Evolutionary conservation across 2,113 vertebrate genomes (phyloP).

Genomic region (Syrrhaptes paradoxus): DNA sequence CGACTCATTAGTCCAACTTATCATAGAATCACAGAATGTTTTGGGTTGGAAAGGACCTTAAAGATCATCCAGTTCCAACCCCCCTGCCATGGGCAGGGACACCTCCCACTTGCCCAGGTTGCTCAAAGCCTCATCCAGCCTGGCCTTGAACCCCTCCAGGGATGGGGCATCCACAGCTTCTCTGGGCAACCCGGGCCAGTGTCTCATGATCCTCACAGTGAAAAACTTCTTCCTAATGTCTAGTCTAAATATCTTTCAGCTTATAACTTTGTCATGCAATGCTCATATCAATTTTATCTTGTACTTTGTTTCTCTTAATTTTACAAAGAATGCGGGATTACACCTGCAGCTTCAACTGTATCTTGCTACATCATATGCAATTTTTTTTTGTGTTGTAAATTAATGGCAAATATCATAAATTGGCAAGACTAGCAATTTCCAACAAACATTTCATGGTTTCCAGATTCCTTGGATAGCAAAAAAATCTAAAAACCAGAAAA

Average conservation of each 20-base stretch:
- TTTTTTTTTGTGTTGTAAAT: neutral
- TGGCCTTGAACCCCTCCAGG: too few relatives aligned
- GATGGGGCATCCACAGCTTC: too few relatives aligned
- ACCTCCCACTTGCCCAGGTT: too few relatives aligned
- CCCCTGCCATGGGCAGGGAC: too few relatives aligned
- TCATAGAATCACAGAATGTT: too few relatives aligned
- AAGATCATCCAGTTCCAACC: too few relatives aligned
- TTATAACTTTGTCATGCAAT: neutral
- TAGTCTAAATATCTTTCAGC: too few relatives aligned
- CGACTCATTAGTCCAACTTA: neutral
- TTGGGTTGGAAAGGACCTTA: too few relatives aligned
- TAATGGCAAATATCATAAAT: neutral
- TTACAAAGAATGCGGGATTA: neutral
- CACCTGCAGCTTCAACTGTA: neutral
- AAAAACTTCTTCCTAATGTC: too few relatives aligned
- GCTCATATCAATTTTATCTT: neutral
- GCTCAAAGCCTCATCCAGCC: too few relatives aligned
- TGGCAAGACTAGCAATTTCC: neutral
- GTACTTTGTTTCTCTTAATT: neutral
- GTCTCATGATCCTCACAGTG: too few relatives aligned
- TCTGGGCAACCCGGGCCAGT: too few relatives aligned
- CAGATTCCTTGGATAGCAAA: neutral
- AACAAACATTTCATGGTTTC: neutral
- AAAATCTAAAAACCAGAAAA: neutral
- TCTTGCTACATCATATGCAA: fast-evolving